These are phyloP conservation scores for Lepeophtheirus nordmannii DNA, from an alignment of 2,888 invertebrate species.

Conservation along the genomic window DNA sequence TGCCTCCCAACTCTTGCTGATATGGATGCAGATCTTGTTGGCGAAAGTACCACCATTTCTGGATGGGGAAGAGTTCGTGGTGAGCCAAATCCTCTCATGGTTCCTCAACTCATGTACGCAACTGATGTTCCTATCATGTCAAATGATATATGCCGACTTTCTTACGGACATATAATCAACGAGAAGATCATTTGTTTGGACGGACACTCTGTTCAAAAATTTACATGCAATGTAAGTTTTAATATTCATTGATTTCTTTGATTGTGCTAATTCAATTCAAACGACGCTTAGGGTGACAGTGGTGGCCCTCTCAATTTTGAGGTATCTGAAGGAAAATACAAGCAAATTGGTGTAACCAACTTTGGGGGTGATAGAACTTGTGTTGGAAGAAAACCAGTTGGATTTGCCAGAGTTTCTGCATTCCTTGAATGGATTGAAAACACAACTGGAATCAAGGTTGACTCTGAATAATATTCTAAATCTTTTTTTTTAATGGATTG, in stretches of 20 bases:
- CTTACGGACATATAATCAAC: background rate
- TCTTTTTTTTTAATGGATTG: too few relatives aligned
- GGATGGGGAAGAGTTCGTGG: slow-evolving; percentile 51
- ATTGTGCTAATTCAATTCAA: background rate
- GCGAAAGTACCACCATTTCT: slow-evolving; percentile 51
- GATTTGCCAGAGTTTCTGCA: slow-evolving; percentile 1
- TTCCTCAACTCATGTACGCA: background rate
- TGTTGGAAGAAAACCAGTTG: background rate
- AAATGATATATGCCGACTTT: background rate
- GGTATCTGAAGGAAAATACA: slow-evolving; percentile 6
- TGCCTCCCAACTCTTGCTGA: slow-evolving; percentile 1
- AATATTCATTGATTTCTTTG: background rate
- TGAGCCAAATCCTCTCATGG: slow-evolving; percentile 37
- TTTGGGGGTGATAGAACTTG: background rate
- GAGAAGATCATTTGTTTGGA: background rate
- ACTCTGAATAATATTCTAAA: background rate
- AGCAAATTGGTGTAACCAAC: slow-evolving; percentile 7
- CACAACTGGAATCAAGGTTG: slow-evolving; percentile 2
- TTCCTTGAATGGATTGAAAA: slow-evolving; percentile 12
- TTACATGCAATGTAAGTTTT: background rate
- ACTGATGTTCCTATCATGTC: background rate
- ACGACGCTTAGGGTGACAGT: background rate
- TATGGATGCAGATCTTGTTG: background rate
- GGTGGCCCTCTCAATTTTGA: slow-evolving; percentile 11
- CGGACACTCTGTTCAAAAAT: slow-evolving; percentile 1